Conservation (phyloP, 2,113 vertebrate genomes). For the Aspidoscelis tigris region DNA sequence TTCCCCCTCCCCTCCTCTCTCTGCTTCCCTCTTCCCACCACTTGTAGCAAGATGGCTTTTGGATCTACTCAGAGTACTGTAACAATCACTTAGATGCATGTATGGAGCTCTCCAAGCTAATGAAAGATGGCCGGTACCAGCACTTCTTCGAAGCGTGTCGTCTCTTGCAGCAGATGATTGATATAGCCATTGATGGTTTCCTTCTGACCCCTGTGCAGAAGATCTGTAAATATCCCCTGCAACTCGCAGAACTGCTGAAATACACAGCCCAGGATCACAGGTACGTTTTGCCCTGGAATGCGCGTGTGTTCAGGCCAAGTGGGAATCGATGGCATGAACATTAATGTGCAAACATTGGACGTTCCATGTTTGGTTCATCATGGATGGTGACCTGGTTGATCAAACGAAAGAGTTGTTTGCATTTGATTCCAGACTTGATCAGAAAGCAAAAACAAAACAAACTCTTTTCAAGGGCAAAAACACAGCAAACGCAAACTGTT, state of each 20-base stretch:
- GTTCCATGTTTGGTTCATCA: too few species aligned
- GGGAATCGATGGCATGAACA: too few species aligned
- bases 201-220: slow-evolving; percentile 98
- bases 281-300: slow-evolving; percentile 65
- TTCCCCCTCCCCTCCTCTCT: background rate
- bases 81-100: slow-evolving; percentile 98
- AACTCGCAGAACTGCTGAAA: slow-evolving; percentile 96
- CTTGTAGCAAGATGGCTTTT: slow-evolving; percentile 97
- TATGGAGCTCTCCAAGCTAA: slow-evolving; percentile 98
- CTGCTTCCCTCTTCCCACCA: slow-evolving; percentile 35
- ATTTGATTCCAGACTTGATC: too few species aligned
- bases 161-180: slow-evolving; percentile 98
- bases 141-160: slow-evolving; percentile 99
- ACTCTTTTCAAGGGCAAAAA: too few species aligned
- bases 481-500: too few species aligned
- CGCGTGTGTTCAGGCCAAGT: background rate
- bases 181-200: slow-evolving; percentile 98
- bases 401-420: too few species aligned
- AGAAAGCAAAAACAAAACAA: too few species aligned
- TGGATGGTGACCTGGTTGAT: too few species aligned
- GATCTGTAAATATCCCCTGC: slow-evolving; percentile 99
- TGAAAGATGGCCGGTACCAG: slow-evolving; percentile 97
- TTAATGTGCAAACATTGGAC: too few species aligned
- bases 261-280: slow-evolving; percentile 99
- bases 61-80: slow-evolving; percentile 99